Evolutionary conservation across 2,113 vertebrate genomes (phyloP).

Genomic region (Hypanus sabinus): DNA sequence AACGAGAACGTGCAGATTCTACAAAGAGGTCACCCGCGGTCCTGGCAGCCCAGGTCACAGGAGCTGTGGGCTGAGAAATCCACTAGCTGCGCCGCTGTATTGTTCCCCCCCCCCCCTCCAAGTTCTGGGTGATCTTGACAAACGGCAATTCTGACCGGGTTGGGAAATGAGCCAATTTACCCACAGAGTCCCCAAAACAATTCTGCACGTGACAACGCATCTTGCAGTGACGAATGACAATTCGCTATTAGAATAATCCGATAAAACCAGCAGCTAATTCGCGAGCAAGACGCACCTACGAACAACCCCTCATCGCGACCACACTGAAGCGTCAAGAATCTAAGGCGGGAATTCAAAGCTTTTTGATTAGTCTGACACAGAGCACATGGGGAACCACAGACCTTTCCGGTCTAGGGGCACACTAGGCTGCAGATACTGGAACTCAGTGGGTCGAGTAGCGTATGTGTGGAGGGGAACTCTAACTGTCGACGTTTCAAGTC

Average conservation of each 20-base stretch:
- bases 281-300: background rate
- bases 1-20: no score
- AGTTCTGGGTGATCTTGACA: no score
- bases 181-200: background rate
- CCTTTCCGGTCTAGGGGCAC: background rate
- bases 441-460: no score
- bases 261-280: background rate
- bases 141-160: no score
- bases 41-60: no score
- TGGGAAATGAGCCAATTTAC: background rate
- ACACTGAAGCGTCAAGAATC: background rate
- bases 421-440: no score
- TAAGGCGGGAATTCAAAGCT: background rate
- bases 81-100: background rate
- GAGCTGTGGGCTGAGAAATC: background rate
- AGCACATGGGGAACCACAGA: background rate
- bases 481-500: no score
- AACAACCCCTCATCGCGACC: background rate
- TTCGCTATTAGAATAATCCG: background rate
- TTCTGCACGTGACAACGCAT: background rate
- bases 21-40: no score
- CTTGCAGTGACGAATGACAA: background rate
- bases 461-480: no score
- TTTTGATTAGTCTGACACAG: background rate
- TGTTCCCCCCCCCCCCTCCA: no score